Conservation (phyloP, 1,140 invertebrate species). For the Philotrypesis tridentata region DNA sequence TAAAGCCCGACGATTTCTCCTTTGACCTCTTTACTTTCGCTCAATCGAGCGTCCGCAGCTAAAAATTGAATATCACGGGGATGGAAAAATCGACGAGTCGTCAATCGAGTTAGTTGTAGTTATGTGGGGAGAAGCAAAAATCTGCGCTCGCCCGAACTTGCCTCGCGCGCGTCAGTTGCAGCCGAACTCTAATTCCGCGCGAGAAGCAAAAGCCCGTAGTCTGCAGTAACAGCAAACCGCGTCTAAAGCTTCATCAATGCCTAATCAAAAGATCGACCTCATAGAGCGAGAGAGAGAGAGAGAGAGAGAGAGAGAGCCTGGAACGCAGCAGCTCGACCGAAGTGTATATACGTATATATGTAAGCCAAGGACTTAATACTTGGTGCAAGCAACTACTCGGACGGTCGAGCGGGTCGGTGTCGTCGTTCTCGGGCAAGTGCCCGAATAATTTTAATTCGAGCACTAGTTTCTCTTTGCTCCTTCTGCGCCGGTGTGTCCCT, state of each 20-base stretch:
- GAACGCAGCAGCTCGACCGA: no score
- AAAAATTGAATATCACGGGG: neutral
- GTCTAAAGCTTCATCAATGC: neutral
- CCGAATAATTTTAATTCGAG: constrained; percentile 44
- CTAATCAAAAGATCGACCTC: constrained; percentile 13
- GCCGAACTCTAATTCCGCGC: neutral
- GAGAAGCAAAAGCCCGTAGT: neutral
- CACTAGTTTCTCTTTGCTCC: neutral
- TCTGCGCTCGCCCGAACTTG: neutral
- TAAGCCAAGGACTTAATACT: constrained; percentile 1
- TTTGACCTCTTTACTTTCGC: neutral
- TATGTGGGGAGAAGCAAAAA: neutral
- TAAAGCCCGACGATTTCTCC: no score
- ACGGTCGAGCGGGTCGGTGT: neutral
- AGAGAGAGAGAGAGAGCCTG: no score
- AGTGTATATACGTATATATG: neutral
- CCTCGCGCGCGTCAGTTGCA: neutral
- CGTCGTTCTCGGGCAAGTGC: constrained; percentile 15
- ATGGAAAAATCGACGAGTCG: neutral
- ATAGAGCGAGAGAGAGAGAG: no score
- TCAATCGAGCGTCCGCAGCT: neutral
- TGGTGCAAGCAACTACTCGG: neutral
- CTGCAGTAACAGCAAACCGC: neutral
- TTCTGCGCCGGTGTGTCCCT: neutral
- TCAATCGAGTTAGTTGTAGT: neutral